Base-by-base conservation (phyloP, 2,113 vertebrate genomes). In the Sceloporus undulatus region DNA sequence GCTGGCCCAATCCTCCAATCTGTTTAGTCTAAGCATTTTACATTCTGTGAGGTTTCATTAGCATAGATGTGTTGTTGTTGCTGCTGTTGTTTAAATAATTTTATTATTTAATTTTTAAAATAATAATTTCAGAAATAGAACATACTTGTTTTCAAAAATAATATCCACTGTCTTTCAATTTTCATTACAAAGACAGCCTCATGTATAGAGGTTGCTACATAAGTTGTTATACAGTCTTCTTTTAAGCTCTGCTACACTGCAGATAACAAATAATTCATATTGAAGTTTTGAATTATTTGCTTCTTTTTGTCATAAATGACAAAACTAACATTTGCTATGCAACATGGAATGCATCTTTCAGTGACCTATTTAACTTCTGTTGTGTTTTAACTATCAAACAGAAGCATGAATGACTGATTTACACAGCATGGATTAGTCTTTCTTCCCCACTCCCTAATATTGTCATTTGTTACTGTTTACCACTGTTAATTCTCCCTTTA, bases 391-490 rank as follows among this genome's bases (percentile, higher is more conserved):
- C 21, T 84, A 42, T 78, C 23, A 40, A 25, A 56, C 27, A 29
- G 66, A 80, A 71, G n/a, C 66, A 68, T 71, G 13, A 71, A 73
- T 73, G 59, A 59, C 85, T 81, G 34, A 13, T 70, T 80, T 66
- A 81, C 21, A 2, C 73, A 48, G 66, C 23, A 19, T 80, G 66
- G 48, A 81, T 79, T 86, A 80, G 48, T 38, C 9, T 0, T 9
- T 48, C 38, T 27, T 48, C 42, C 4, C n/a, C 48, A 23, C n/a
- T 59, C 68, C 25, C 68, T 27, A 54, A 21, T 6, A 71, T 74
- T 73, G 11, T 88, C 34, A 88, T 18, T 84, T 27, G 56, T 77
- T 84, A 70, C 65, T 79, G 81, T 88, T 84, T 84, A 84, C 75
- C 65, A 27, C 54, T 59, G 25, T 88, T 78, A 78, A 84, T 88